These are phyloP conservation scores for Labeo rohita DNA, from an alignment of 2,113 vertebrate genomes.

Conservation along the genomic window DNA sequence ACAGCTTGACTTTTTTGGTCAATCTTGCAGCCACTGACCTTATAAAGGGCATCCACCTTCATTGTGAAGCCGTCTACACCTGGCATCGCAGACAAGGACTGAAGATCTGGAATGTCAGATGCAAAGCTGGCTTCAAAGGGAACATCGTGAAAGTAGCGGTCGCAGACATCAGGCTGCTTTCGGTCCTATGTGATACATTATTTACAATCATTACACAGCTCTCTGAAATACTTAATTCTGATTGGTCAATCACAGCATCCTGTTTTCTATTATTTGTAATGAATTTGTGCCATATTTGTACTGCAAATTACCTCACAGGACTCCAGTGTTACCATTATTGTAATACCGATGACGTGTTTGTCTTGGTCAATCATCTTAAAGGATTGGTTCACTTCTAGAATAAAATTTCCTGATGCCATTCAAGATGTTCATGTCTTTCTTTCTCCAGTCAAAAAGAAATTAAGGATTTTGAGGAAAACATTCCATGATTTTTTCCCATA, in stretches of 20 bases:
- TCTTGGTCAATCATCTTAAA: not conserved
- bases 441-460: too few species aligned
- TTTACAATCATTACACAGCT: conserved; percentile 25
- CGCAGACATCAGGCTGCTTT: conserved; percentile 90
- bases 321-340: not conserved
- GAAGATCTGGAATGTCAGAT: conserved; percentile 84
- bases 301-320: not conserved
- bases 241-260: not conserved
- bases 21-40: conserved; percentile 73
- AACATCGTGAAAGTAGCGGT: conserved; percentile 91
- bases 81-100: conserved; percentile 83
- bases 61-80: conserved; percentile 95
- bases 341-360: not conserved
- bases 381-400: too few species aligned
- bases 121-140: conserved; percentile 94
- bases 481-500: too few species aligned
- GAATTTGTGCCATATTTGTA: not conserved
- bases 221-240: not conserved
- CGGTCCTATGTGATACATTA: conserved; percentile 81
- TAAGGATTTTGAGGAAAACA: too few species aligned
- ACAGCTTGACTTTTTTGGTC: not conserved
- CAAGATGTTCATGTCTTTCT: too few species aligned
- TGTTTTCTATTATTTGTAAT: not conserved
- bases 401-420: too few species aligned
- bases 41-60: conserved; percentile 96